Conservation (phyloP, 2,113 vertebrate genomes). For the Acinonyx jubatus region DNA sequence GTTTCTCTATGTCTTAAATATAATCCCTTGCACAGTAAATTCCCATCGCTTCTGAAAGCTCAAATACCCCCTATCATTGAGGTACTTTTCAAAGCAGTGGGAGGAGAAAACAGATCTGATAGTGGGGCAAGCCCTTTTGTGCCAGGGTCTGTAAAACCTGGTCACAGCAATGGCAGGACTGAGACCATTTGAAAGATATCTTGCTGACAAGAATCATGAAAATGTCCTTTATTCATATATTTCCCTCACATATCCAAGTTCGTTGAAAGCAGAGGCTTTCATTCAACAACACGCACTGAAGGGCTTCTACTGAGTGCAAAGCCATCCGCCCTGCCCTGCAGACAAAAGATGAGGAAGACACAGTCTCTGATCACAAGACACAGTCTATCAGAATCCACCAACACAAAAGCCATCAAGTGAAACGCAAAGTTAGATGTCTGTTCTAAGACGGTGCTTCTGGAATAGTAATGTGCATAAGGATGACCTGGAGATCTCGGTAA, state of each 20-base stretch:
- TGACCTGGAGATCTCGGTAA: not conserved
- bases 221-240: not conserved
- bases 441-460: not conserved
- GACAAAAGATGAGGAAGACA: not conserved
- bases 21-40: not conserved
- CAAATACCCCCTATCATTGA: not conserved
- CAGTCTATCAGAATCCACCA: not conserved
- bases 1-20: not conserved
- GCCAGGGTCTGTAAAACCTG: not conserved
- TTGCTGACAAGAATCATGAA: not conserved
- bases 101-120: slow-evolving; percentile 20
- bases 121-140: not conserved
- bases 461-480: not conserved
- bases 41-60: not conserved
- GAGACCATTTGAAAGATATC: not conserved
- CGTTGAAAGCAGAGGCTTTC: not conserved
- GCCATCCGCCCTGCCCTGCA: not conserved
- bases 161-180: not conserved
- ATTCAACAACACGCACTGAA: not conserved
- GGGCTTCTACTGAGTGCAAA: not conserved
- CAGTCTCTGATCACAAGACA: not conserved
- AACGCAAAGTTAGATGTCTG: not conserved
- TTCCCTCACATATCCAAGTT: not conserved
- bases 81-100: not conserved
- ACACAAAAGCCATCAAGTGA: slow-evolving; percentile 4